Evolutionary conservation across 2,888 invertebrate species (phyloP).

Genomic region (Drosophila differens): DNA sequence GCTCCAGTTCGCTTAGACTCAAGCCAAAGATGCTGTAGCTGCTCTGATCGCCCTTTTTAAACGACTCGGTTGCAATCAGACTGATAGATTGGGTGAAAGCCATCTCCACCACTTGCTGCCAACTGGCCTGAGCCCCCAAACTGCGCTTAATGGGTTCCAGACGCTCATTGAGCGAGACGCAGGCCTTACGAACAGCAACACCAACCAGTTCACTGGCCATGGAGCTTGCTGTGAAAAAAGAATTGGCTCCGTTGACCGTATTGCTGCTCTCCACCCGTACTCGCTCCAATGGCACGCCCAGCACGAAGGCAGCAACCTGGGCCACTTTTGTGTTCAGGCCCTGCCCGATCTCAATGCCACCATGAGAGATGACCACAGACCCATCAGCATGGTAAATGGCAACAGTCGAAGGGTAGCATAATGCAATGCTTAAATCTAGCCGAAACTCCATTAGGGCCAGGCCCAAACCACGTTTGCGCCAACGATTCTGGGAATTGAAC

Average conservation of each 20-base stretch:
- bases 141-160: constrained; percentile 87
- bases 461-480: constrained; percentile 92
- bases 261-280: constrained; percentile 57
- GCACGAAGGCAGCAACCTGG: constrained; percentile 90
- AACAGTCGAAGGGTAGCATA: constrained; percentile 87
- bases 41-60: constrained; percentile 86
- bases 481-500: constrained; percentile 90
- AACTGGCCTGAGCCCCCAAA: constrained; percentile 81
- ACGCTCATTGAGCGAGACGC: constrained; percentile 87
- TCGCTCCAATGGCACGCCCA: constrained; percentile 86
- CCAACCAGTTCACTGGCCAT: constrained; percentile 88
- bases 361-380: constrained; percentile 89
- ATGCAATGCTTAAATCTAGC: constrained; percentile 16
- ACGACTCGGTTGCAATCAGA: constrained; percentile 88
- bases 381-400: constrained; percentile 90
- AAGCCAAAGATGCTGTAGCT: constrained; percentile 89
- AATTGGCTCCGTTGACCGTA: constrained; percentile 86
- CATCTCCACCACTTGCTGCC: constrained; percentile 85
- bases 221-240: constrained; percentile 87
- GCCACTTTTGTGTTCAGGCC: constrained; percentile 89
- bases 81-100: constrained; percentile 84
- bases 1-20: constrained; percentile 89
- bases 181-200: constrained; percentile 87
- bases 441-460: constrained; percentile 87
- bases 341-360: constrained; percentile 92